Base-by-base conservation (phyloP, 2,113 vertebrate genomes). In the Carlito syrichta region DNA sequence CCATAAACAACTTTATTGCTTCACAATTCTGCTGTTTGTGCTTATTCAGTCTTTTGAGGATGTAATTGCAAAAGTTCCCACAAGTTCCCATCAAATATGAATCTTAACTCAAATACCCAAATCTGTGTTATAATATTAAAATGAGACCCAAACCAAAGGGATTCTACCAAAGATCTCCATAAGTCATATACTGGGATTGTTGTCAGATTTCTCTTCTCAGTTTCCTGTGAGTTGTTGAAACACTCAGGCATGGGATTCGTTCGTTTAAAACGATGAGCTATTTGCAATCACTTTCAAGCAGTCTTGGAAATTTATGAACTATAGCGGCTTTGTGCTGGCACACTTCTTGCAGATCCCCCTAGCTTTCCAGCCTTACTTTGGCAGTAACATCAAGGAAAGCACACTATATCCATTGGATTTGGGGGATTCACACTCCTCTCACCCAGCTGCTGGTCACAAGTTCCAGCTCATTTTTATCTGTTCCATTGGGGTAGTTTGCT, bases 381-480 rank as follows among this genome's bases (percentile, higher is more conserved):
- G 90, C 79, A 96, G 71, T 54, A 86, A 88, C 66, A 93, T 92
- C 77, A 95, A 86, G 68, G 60, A 68, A 92, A 95, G 89, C 35
- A 43, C 66, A 56, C 79, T 85, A 9, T 74, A 91, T 58, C 94
- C 62, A 30, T 38, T 79, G 81, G 91, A 66, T 86, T 93, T 88
- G 35, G 71, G 84, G 50, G 43, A 81, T 63, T 94, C 71, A 19
- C 17, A 22, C 16, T 81, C 19, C n/a, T 43, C 66, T 63, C 43
- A 82, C 52, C 69, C 89, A 94, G 90, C 71, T 66, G 35, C 95
- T 87, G n/a, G 48, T 86, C 54, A 66, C 92, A 92, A 48, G 77
- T 95, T 95, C 45, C 76, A 87, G 25, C 85, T 94, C 9, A 4
- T 73, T 95, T 89, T 35, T 52, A 45, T 63, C 66, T 2, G 43